These are phyloP conservation scores for Furnarius figulus DNA, from an alignment of 2,113 vertebrate genomes.

Conservation along the genomic window DNA sequence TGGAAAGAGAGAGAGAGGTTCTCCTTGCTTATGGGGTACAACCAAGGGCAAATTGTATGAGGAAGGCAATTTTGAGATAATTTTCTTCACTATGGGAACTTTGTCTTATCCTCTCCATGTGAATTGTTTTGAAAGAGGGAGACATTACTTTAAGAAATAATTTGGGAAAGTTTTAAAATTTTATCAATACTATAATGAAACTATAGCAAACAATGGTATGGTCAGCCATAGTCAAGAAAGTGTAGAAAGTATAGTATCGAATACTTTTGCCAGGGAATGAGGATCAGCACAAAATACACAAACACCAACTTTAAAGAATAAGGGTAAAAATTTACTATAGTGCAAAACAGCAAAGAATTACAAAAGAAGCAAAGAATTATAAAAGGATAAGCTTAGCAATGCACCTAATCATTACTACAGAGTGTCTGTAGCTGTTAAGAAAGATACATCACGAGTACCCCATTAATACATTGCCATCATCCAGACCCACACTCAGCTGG, in stretches of 20 bases:
- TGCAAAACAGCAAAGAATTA: too few relatives aligned
- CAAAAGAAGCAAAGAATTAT: too few relatives aligned
- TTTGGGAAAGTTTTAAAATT: not conserved
- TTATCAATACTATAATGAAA: not conserved
- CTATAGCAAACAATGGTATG: not conserved
- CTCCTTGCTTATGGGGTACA: not conserved
- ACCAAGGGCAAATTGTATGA: not conserved
- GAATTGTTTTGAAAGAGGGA: not conserved
- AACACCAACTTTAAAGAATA: too few relatives aligned
- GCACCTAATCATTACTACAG: too few relatives aligned
- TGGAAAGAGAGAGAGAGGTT: not conserved
- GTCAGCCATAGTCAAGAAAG: not conserved
- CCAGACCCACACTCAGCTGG: too few relatives aligned
- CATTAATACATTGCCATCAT: too few relatives aligned
- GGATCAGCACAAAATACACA: too few relatives aligned
- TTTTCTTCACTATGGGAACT: not conserved
- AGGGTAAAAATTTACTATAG: too few relatives aligned
- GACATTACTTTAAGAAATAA: not conserved
- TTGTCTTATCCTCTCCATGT: not conserved
- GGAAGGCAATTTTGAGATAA: not conserved
- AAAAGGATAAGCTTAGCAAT: too few relatives aligned
- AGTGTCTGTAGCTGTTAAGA: too few relatives aligned
- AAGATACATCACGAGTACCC: too few relatives aligned
- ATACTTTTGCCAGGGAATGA: too few relatives aligned
- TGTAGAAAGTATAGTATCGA: not conserved